Evolutionary conservation across 2,113 vertebrate species (phyloP).

Genomic region (Mormoops blainvillei): DNA sequence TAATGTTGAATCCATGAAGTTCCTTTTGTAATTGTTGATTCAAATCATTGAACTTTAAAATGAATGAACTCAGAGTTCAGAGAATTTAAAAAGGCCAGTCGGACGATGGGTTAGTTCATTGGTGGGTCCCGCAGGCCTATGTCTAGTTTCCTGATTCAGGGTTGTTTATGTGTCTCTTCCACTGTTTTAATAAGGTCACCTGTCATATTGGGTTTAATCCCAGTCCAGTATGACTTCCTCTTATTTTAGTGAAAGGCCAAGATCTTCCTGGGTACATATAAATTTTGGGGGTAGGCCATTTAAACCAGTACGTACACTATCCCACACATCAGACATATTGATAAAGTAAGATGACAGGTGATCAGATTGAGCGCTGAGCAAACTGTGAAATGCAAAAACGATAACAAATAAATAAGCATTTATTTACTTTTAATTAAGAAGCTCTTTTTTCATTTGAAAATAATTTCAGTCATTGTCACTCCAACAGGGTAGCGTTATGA

Average conservation of each 20-base stretch:
- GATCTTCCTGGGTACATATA: not conserved
- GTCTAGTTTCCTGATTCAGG: not conserved
- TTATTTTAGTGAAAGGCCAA: not conserved
- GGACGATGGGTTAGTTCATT: not conserved
- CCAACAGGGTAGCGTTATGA: not conserved
- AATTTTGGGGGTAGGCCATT: accelerated
- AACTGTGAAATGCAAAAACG: not conserved
- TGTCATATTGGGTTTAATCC: not conserved
- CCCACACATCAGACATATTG: not conserved
- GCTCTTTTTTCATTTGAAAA: not conserved
- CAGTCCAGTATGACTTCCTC: not conserved
- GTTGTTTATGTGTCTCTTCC: not conserved
- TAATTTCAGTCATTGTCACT: not conserved
- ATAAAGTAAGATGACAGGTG: not conserved
- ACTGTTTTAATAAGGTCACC: not conserved
- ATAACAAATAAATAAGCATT: not conserved
- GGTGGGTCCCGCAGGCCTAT: not conserved
- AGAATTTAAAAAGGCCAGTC: not conserved
- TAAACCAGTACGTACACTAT: not conserved
- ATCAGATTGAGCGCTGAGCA: not conserved
- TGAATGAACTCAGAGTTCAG: not conserved
- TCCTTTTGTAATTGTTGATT: not conserved
- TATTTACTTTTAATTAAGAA: not conserved
- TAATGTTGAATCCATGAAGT: not conserved
- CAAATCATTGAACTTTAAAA: not conserved